Evolutionary conservation across 1,140 invertebrate species (phyloP).

Genomic region (Drosophila erecta): DNA sequence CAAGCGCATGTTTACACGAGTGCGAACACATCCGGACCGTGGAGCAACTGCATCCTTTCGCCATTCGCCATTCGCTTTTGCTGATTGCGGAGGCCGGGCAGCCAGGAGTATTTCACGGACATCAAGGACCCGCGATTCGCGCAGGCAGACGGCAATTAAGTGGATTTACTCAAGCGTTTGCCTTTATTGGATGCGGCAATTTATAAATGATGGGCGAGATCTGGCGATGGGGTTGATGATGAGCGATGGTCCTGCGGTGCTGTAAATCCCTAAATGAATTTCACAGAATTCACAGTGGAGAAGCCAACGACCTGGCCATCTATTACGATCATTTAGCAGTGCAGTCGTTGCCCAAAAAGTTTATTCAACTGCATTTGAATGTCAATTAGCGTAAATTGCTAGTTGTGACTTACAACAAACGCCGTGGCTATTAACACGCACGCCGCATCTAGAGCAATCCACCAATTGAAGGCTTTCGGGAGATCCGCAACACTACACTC

Average conservation of each 20-base stretch:
- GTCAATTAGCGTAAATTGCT: slow-evolving; percentile 79
- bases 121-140: slow-evolving; percentile 56
- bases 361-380: slow-evolving; percentile 82
- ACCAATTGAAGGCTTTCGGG: slow-evolving; percentile 61
- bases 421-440: slow-evolving; percentile 64
- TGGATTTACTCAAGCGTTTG: slow-evolving; percentile 78
- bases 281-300: background rate
- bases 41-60: slow-evolving; percentile 20
- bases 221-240: slow-evolving; percentile 54
- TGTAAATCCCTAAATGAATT: slow-evolving; percentile 21
- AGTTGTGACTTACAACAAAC: slow-evolving; percentile 73
- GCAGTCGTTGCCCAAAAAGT: slow-evolving; percentile 43
- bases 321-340: slow-evolving; percentile 8
- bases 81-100: slow-evolving; percentile 54
- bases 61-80: slow-evolving; percentile 14
- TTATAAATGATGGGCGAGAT: slow-evolving; percentile 76
- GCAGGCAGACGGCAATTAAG: slow-evolving; percentile 65
- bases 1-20: slow-evolving; percentile 83
- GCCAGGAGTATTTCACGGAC: slow-evolving; percentile 57
- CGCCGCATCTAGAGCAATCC: slow-evolving; percentile 25
- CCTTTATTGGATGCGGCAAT: slow-evolving; percentile 65
- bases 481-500: slow-evolving; percentile 25
- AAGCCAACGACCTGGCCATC: slow-evolving; percentile 25
- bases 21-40: slow-evolving; percentile 72
- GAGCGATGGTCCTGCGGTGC: slow-evolving; percentile 42